Evolutionary conservation across 2,113 vertebrate species (phyloP).

Genomic region (Cyanocitta stelleri): DNA sequence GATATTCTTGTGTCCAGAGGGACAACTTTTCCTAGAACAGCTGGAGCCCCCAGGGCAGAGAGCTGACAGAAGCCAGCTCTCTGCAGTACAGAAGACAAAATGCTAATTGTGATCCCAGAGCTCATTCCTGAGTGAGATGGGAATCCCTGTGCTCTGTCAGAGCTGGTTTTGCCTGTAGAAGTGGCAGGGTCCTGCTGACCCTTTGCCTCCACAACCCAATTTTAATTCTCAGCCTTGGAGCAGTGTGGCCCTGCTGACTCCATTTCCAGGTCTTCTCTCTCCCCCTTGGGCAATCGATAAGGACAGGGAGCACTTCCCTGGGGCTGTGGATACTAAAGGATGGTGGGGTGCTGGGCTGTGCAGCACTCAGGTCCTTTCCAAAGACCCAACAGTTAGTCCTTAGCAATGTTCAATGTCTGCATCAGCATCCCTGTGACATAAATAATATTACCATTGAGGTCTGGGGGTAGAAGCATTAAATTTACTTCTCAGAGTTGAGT

Average conservation of each 20-base stretch:
- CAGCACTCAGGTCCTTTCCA: neutral
- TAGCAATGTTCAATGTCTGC: neutral
- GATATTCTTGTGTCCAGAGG: neutral
- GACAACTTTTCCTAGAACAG: neutral
- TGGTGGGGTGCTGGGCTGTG: neutral
- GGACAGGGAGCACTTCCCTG: neutral
- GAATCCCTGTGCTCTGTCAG: neutral
- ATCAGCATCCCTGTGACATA: neutral
- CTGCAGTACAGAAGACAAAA: neutral
- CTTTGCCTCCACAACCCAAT: neutral
- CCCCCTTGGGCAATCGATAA: accelerated
- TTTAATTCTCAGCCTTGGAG: neutral
- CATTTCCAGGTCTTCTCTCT: neutral
- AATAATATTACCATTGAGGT: neutral
- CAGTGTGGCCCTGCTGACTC: accelerated
- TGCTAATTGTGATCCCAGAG: neutral
- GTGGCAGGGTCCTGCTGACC: neutral
- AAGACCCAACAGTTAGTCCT: neutral
- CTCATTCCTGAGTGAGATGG: neutral
- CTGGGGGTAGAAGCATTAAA: neutral
- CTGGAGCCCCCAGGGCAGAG: neutral
- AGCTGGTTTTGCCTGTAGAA: neutral
- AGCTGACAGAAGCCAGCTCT: neutral
- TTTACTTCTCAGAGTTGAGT: neutral
- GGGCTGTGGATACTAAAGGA: neutral